These are phyloP conservation scores for Poeciliopsis presidionis DNA, from an alignment of 2,797 vertebrate species.

Conservation along the genomic window DNA sequence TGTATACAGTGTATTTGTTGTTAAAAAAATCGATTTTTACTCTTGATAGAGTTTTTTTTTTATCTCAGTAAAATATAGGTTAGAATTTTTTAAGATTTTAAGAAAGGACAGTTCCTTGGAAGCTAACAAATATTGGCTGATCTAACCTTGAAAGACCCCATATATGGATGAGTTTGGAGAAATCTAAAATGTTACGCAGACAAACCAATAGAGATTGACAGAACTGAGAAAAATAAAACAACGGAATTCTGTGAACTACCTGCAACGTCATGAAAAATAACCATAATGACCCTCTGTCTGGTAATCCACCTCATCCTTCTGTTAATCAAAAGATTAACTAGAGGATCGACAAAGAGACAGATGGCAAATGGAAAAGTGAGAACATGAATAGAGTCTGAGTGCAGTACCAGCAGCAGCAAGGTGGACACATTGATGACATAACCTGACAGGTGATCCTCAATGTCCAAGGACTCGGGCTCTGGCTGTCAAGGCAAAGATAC, in stretches of 20 bases:
- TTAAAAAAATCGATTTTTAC: no score
- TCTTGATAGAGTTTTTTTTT: no score
- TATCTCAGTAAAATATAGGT: no score
- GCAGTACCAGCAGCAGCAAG: conserved; percentile 91
- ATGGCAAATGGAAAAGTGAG: conserved; percentile 7
- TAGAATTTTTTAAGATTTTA: background rate
- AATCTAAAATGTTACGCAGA: background rate
- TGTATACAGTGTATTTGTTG: no score
- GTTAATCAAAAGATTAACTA: conserved; percentile 13
- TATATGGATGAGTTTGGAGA: background rate
- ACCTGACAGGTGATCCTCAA: conserved; percentile 91
- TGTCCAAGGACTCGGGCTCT: conserved; percentile 87
- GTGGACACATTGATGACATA: conserved; percentile 90
- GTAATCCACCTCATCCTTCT: conserved; percentile 1
- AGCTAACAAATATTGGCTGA: background rate
- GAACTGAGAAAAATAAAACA: background rate
- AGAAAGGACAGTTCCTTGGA: background rate
- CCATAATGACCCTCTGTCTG: conserved; percentile 3
- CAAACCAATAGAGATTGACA: conserved; percentile 1
- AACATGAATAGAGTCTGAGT: conserved; percentile 10
- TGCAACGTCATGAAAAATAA: conserved; percentile 4
- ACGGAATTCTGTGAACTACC: background rate
- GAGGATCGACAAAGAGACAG: conserved; percentile 7
- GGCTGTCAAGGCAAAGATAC: conserved; percentile 49
- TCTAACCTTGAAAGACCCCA: background rate